Conservation (phyloP, 2,888 invertebrate species). For the Acanthosepion esculentum region DNA sequence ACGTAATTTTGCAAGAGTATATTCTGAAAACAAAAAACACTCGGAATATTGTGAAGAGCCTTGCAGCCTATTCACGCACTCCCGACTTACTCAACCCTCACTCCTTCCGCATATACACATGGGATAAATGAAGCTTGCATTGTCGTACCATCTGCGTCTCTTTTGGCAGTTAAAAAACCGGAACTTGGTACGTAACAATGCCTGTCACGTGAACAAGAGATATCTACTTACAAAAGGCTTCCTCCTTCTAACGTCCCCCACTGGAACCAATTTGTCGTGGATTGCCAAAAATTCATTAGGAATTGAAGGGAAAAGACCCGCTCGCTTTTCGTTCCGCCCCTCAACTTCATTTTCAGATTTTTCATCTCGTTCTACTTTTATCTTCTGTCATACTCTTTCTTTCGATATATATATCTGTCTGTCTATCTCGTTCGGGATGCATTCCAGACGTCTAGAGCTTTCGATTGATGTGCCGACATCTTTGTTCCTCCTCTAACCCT, state of each 20-base stretch:
- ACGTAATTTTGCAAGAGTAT: background rate
- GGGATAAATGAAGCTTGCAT: background rate
- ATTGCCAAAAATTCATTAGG: slow-evolving; percentile 6
- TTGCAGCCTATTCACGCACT: background rate
- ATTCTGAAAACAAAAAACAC: background rate
- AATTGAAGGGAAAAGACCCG: background rate
- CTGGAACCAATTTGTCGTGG: slow-evolving; percentile 5
- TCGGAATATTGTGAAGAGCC: background rate
- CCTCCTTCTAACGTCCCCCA: background rate
- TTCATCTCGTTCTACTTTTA: background rate
- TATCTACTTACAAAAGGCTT: background rate
- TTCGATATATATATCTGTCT: background rate
- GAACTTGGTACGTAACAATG: slow-evolving; percentile 8
- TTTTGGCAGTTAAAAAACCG: background rate
- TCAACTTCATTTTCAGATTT: background rate
- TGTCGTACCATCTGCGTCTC: background rate
- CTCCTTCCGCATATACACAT: too few relatives aligned
- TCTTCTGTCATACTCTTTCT: background rate
- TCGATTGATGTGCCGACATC: too few relatives aligned
- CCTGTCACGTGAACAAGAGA: background rate
- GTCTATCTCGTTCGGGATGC: background rate
- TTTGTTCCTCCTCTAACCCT: too few relatives aligned
- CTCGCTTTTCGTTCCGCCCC: background rate
- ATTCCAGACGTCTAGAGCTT: too few relatives aligned
- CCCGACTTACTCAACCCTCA: background rate